phyloP scores from a whole-genome alignment of 2,888 invertebrate genomes.

The Phortica okadai region DNA sequence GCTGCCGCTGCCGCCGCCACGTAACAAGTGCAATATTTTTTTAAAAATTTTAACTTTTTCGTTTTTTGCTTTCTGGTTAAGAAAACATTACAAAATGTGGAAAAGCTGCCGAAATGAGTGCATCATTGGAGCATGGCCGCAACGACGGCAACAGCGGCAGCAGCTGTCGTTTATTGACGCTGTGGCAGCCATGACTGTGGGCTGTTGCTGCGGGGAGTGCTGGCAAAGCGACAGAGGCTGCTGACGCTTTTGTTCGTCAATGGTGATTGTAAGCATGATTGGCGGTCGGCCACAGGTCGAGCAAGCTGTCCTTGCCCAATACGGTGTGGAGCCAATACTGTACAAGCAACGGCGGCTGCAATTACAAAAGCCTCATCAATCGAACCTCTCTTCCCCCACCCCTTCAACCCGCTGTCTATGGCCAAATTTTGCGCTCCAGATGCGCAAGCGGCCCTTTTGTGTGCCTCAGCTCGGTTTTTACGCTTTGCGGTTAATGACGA shows the following conservation, averaged over 20 bases:
- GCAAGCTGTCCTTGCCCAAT: constrained; percentile 13
- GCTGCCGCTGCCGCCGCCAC: not conserved
- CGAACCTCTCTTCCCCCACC: constrained; percentile 27
- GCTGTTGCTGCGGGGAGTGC: constrained; percentile 54
- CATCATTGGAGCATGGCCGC: constrained; percentile 23
- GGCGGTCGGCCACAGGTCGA: not conserved
- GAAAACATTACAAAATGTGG: constrained; percentile 44
- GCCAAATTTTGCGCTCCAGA: constrained; percentile 44
- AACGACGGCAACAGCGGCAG: constrained; percentile 61
- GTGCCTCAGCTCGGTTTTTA: constrained; percentile 30
- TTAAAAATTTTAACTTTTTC: not conserved
- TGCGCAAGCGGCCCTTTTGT: not conserved
- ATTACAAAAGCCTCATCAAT: constrained; percentile 58
- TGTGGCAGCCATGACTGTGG: constrained; percentile 50
- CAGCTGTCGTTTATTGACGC: constrained; percentile 70
- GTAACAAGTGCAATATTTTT: constrained; percentile 10
- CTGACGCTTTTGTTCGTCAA: not conserved
- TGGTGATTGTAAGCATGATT: constrained; percentile 5
- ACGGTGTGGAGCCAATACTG: not conserved
- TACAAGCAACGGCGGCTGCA: constrained; percentile 47
- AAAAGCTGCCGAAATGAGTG: constrained; percentile 21
- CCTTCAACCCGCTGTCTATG: constrained; percentile 34
- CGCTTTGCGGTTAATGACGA: constrained; percentile 62
- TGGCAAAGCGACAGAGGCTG: too few relatives aligned
- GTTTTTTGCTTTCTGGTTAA: constrained; percentile 27